Evolutionary conservation across 2,113 vertebrate genomes (phyloP), one percentile per base, ranked within the genome.

Genomic region (Sapajus apella): DNA sequence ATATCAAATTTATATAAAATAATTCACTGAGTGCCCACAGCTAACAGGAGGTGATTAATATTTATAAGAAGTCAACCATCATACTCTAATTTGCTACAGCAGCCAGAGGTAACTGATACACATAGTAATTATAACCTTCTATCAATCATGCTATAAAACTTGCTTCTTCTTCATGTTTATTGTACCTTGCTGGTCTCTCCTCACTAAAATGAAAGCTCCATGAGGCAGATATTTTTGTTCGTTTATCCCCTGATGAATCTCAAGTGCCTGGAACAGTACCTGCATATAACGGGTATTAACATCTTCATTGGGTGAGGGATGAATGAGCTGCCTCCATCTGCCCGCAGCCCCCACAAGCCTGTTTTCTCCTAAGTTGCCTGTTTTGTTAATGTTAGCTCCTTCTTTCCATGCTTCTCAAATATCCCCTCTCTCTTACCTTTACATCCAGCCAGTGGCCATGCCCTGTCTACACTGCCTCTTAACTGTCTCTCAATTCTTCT

Each of bases 321-420:
- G 27, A 56, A 5, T 23, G 37, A 93, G 12, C 14, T 40, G 2
- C 52, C 16, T 64, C 27, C 17, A 1, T 16, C 64, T 27, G 18
- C 13, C 35, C 25, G 21, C 23, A 70, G 6, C 0, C 11, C 13
- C 2, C 18, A 4, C 7, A 23, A 25, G 25, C 6, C 25, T 30
- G 7, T 45, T 58, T 55, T 25, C 37, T 56, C 23, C 81, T 12
- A 7, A 55, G 30, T 30, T 81, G 17, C n/a, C 40, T 37, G 0
- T 21, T 84, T n/a, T 66, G 32, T 45, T 32, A 55, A 56, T 50
- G 18, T 5, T 35, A 32, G 27, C 32, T 50, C 52, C 4, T 10
- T 40, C 35, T 87, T 56, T 82, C 37, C 32, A 52, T 8, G 10
- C 11, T 37, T 45, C 58, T 91, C 37, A 40, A 0, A 8, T 27